Percentiles rank a stretch among this genome's conserved stretches.
Conservation (phyloP, 2,113 vertebrate species). For the Perca flavescens region DNA sequence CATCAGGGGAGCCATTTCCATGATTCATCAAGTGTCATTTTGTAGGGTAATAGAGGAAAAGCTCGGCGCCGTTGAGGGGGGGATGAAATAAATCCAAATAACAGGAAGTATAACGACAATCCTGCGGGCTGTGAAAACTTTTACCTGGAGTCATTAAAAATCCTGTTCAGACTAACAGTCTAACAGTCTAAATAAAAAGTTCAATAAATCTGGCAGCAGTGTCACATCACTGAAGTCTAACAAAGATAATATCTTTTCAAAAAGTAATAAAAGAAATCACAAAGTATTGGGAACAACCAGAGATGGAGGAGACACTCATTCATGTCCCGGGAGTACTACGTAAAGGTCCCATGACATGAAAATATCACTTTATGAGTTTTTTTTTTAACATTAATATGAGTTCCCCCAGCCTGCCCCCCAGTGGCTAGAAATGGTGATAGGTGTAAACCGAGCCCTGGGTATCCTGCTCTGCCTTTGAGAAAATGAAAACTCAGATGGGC, state of each 20-base stretch:
- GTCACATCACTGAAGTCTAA: neutral
- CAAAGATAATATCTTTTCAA: neutral
- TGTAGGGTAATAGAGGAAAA: conserved; percentile 32
- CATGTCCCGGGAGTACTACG: no score
- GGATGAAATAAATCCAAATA: conserved; percentile 32
- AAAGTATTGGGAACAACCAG: neutral
- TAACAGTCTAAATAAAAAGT: neutral
- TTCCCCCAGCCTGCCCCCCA: no score
- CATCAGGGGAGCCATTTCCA: conserved; percentile 46
- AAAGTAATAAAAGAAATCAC: neutral
- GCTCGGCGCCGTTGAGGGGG: conserved; percentile 1
- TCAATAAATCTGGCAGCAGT: neutral
- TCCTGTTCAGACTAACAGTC: neutral
- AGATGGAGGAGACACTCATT: no score
- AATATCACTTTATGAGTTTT: no score
- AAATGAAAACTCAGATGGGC: no score
- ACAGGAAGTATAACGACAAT: conserved; percentile 7
- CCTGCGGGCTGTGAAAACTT: neutral
- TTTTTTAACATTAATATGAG: no score
- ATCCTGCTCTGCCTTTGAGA: no score
- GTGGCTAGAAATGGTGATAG: no score
- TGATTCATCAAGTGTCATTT: conserved; percentile 57
- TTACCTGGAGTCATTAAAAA: conserved; percentile 3
- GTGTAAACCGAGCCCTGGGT: no score
- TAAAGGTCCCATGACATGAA: no score